These are phyloP conservation scores for Parasteatoda tepidariorum DNA, from an alignment of 1,140 invertebrate species.

Conservation along the genomic window DNA sequence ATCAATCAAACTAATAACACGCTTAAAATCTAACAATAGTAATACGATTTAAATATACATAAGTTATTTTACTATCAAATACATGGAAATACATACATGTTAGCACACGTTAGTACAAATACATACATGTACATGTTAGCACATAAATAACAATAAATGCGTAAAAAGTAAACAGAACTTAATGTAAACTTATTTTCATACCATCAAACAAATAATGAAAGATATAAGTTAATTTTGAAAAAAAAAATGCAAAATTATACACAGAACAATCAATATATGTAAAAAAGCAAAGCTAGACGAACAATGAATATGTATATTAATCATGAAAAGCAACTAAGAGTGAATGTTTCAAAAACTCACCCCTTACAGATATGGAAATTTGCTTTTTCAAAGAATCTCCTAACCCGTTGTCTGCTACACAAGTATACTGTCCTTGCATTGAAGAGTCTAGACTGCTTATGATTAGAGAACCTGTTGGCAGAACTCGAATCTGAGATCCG, in stretches of 20 bases:
- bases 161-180: no score
- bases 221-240: not conserved
- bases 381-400: conserved; percentile 39
- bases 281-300: not conserved
- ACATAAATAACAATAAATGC: no score
- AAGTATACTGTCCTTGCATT: conserved; percentile 49
- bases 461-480: conserved; percentile 8
- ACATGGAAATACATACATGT: no score
- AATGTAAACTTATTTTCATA: no score
- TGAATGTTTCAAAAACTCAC: conserved; percentile 26
- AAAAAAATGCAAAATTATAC: not conserved
- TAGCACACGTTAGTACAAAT: no score
- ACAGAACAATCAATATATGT: not conserved
- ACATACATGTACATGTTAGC: no score
- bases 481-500: not conserved
- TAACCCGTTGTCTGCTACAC: conserved; percentile 57
- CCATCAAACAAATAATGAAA: not conserved
- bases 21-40: no score
- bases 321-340: not conserved
- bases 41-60: no score
- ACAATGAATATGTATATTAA: not conserved
- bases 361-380: conserved; percentile 43
- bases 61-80: no score
- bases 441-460: conserved; percentile 9
- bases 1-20: no score